These are phyloP conservation scores for Siniperca obscura DNA, from an alignment of 2,797 vertebrate genomes.

Conservation along the genomic window DNA sequence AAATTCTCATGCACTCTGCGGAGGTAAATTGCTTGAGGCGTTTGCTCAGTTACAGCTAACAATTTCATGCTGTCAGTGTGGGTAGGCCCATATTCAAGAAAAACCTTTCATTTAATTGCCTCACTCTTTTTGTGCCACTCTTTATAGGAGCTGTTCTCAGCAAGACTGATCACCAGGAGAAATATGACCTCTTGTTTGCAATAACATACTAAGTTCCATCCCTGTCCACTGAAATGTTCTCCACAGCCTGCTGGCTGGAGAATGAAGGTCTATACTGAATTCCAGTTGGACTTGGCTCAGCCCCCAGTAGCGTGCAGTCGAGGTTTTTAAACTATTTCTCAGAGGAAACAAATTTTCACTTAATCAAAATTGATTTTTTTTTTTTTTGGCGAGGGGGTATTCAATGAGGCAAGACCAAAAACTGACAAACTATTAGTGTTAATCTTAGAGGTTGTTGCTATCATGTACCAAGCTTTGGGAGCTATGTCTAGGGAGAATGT, in stretches of 20 bases:
- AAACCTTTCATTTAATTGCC: conserved; percentile 66
- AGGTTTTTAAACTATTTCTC: conserved; percentile 43
- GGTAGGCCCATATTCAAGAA: conserved; percentile 63
- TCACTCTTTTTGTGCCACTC: conserved; percentile 46
- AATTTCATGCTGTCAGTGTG: conserved; percentile 73
- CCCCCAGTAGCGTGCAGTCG: background rate
- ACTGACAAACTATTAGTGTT: conserved; percentile 28
- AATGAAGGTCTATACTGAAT: conserved; percentile 14
- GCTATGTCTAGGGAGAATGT: background rate
- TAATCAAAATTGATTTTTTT: conserved; percentile 28
- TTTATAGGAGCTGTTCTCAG: conserved; percentile 47
- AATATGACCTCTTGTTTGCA: conserved; percentile 64
- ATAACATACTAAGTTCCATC: conserved; percentile 60
- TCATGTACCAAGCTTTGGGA: conserved; percentile 1
- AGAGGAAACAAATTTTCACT: conserved; percentile 24
- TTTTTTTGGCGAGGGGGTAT: background rate
- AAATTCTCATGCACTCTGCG: conserved; percentile 37
- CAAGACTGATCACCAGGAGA: conserved; percentile 59
- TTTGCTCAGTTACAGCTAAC: conserved; percentile 63
- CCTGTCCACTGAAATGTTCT: conserved; percentile 44
- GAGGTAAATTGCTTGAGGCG: conserved; percentile 62
- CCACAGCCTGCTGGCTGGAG: conserved; percentile 35
- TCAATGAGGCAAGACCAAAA: conserved; percentile 27
- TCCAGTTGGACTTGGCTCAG: conserved; percentile 38
- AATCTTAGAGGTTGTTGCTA: conserved; percentile 4